Conservation (phyloP, 2,113 vertebrate genomes). For the Xiphophorus hellerii region DNA sequence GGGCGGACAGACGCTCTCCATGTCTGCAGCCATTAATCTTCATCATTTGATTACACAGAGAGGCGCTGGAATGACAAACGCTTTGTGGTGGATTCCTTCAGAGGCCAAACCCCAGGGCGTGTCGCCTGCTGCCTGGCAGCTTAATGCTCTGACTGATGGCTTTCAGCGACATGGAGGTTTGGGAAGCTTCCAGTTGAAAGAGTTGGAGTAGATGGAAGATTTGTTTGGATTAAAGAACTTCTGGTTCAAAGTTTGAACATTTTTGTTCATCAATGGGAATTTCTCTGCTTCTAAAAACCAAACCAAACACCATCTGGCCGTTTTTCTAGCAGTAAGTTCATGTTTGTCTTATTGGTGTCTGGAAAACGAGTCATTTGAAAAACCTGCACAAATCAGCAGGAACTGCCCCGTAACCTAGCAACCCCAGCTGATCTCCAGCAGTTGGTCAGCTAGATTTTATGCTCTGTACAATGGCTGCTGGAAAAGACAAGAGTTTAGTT, state of each 20-base stretch:
- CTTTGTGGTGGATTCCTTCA: constrained; percentile 10
- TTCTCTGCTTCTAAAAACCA: too few relatives aligned
- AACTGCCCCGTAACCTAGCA: too few relatives aligned
- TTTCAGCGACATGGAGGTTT: neutral
- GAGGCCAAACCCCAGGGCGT: constrained; percentile 46
- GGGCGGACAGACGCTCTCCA: constrained; percentile 44
- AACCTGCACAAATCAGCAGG: too few relatives aligned
- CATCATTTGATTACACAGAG: constrained; percentile 37
- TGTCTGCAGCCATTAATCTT: constrained; percentile 53
- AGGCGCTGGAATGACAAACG: constrained; percentile 54
- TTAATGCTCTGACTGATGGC: constrained; percentile 12
- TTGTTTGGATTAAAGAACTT: neutral
- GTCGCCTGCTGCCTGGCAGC: constrained; percentile 11
- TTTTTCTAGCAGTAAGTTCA: too few relatives aligned
- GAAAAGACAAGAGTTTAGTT: too few relatives aligned
- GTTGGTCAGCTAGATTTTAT: too few relatives aligned
- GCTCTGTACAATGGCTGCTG: too few relatives aligned
- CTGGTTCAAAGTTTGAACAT: neutral
- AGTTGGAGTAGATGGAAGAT: neutral
- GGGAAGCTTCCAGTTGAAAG: neutral
- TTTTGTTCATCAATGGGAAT: too few relatives aligned
- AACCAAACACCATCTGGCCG: too few relatives aligned
- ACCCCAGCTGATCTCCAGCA: too few relatives aligned
- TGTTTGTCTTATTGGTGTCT: too few relatives aligned
- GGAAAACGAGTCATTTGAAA: too few relatives aligned